Evolutionary conservation across 2,888 invertebrate genomes (phyloP).

Genomic region (Amiota mariae): DNA sequence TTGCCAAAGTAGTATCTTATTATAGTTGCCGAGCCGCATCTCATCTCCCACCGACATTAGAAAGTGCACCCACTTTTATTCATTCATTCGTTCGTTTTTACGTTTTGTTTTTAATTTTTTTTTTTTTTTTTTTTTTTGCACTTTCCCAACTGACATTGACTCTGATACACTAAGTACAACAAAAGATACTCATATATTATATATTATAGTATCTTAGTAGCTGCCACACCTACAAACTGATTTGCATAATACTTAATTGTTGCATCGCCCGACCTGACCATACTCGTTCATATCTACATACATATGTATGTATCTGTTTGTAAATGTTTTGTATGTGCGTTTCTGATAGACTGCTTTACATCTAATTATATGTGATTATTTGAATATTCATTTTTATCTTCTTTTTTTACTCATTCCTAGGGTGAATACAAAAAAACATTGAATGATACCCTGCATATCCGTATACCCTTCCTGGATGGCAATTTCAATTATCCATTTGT

Average conservation of each 20-base stretch:
- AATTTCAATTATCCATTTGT: too few species aligned
- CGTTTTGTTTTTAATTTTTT: too few species aligned
- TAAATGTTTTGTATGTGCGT: background rate
- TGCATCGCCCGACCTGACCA: background rate
- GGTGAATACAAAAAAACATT: too few species aligned
- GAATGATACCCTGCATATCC: too few species aligned
- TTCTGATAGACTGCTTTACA: background rate
- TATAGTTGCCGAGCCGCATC: background rate
- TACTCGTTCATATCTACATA: background rate
- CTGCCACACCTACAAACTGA: conserved; percentile 8
- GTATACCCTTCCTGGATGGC: too few species aligned
- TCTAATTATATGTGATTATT: conserved; percentile 13
- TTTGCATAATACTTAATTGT: conserved; percentile 7
- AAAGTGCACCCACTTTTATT: conserved; percentile 6
- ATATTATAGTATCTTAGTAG: too few species aligned
- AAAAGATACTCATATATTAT: too few species aligned
- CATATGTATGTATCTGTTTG: background rate
- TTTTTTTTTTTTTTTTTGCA: too few species aligned
- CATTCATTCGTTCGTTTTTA: too few species aligned
- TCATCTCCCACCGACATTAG: conserved; percentile 19
- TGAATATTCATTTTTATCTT: background rate
- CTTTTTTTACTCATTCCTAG: too few species aligned
- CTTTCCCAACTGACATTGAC: conserved; percentile 4
- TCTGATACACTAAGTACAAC: background rate
- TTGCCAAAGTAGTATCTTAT: background rate